Base-by-base conservation (phyloP, 2,113 vertebrate genomes). In the Prietella phreatophila region DNA sequence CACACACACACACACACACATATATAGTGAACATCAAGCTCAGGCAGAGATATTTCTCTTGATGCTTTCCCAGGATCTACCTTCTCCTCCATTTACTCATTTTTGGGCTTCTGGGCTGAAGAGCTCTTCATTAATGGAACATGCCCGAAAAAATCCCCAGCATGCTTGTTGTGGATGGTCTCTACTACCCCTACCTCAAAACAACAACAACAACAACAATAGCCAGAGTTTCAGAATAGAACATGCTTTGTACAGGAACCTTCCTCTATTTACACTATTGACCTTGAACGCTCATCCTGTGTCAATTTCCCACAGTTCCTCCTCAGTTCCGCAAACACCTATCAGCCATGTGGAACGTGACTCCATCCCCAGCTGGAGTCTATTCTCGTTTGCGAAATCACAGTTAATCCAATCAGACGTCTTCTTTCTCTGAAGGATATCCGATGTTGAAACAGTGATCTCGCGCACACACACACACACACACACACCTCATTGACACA, bases 391-490 rank as follows among this genome's bases (percentile, higher is more conserved):
- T 58, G n/a, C n/a, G 27, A 82, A 73, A 86, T 76, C 53, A 47
- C 36, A 81, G 2, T 56, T 69, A 55, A 84, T 87, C 73, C 65
- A 75, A 63, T 73, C 61, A 82, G 56, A 82, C 27, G 79, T 65
- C 30, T 80, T 82, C 2, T 55, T 71, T 87, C 53, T 58, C 20
- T 27, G 25, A 61, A 80, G 61, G 60, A 71, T 87, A 75, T 86
- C 56, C n/a, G 63, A 84, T 84, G 56, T 85, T 80, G 39, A 80
- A 85, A 90, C 53, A 42, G 60, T 84, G 80, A 88, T 89, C 88
- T 61, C 73, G 15, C 39, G 42, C 6, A 33, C 42, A 14, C 53
- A 55, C 53, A 53, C 53, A 13, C 53, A 55, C 6, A 33, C 42
- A 19, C 53, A 55, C 53, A 55, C 53, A 14, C 13, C 50, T 78